Evolutionary conservation across 2,888 invertebrate species (phyloP).

Genomic region (Caenorhabditis drosophilae): DNA sequence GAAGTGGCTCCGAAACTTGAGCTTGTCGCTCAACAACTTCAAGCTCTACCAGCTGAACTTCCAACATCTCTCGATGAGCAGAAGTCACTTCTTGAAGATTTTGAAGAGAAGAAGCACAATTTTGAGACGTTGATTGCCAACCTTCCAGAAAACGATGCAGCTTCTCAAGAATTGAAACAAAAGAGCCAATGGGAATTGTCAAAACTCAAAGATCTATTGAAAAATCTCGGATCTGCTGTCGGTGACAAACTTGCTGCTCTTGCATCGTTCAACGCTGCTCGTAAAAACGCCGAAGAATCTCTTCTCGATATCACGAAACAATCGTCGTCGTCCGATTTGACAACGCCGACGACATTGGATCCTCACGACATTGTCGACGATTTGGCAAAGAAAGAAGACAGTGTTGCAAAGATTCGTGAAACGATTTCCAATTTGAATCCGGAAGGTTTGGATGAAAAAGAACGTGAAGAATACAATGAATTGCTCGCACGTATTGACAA

Average conservation of each 20-base stretch:
- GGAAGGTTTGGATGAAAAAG: conserved; percentile 26
- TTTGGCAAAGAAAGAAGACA: conserved; percentile 16
- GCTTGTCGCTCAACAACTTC: conserved; percentile 22
- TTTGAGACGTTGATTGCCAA: conserved; percentile 27
- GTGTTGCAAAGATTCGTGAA: conserved; percentile 15
- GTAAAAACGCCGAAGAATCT: conserved; percentile 39
- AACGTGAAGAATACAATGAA: conserved; percentile 27
- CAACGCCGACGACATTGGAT: too few species aligned
- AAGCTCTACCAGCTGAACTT: conserved; percentile 22
- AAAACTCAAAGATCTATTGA: conserved; percentile 34
- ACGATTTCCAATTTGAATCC: conserved; percentile 11
- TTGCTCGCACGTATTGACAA: conserved; percentile 36
- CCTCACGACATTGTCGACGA: conserved; percentile 22
- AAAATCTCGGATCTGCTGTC: conserved; percentile 31
- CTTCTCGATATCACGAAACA: conserved; percentile 27
- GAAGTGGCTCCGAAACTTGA: conserved; percentile 32
- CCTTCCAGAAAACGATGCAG: conserved; percentile 20
- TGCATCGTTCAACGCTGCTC: conserved; percentile 41
- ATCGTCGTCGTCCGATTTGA: neutral
- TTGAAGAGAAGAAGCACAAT: conserved; percentile 25
- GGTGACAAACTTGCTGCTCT: conserved; percentile 47
- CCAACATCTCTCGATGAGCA: conserved; percentile 29
- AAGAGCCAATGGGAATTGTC: conserved; percentile 44
- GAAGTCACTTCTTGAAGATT: conserved; percentile 31
- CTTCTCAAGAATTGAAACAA: conserved; percentile 30